phyloP scores from a whole-genome alignment of 2,797 vertebrate species.

The Melanotaenia pygmaea region DNA sequence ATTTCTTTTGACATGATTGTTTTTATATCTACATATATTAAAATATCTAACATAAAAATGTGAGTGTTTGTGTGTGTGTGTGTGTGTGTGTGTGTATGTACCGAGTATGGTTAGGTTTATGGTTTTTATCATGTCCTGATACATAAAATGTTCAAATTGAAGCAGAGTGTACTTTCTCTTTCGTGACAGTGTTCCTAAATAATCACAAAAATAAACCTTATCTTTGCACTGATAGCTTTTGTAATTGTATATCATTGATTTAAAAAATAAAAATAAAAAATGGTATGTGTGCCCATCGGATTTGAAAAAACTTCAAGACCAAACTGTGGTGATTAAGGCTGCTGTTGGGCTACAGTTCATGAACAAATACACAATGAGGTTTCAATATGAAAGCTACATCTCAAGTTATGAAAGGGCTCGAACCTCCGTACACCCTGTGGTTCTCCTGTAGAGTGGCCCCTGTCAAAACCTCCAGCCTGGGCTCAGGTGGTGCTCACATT shows the following conservation, averaged over 20 bases:
- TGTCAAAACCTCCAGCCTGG: conserved; percentile 24
- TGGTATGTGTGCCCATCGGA: conserved; percentile 7
- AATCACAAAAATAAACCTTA: conserved; percentile 18
- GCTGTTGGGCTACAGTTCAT: conserved; percentile 50
- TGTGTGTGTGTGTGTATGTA: no score
- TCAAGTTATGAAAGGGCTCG: conserved; percentile 20
- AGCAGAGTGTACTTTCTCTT: not conserved
- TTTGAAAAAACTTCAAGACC: conserved; percentile 24
- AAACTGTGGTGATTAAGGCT: conserved; percentile 52
- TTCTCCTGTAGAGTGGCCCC: conserved; percentile 7
- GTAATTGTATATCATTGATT: not conserved
- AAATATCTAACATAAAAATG: no score
- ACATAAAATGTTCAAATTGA: not conserved
- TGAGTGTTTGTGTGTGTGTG: no score
- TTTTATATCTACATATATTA: no score
- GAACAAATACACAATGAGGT: conserved; percentile 43
- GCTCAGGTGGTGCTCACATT: conserved; percentile 51
- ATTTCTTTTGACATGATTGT: no score
- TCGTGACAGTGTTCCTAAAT: not conserved
- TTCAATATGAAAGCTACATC: conserved; percentile 56
- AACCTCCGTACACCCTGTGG: conserved; percentile 12
- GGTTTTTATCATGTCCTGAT: not conserved
- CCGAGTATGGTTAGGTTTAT: not conserved
- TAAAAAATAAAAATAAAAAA: not conserved
- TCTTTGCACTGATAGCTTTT: not conserved